Evolutionary conservation across 2,797 vertebrate species (phyloP).

Genomic region (Malacoctenus gilli): DNA sequence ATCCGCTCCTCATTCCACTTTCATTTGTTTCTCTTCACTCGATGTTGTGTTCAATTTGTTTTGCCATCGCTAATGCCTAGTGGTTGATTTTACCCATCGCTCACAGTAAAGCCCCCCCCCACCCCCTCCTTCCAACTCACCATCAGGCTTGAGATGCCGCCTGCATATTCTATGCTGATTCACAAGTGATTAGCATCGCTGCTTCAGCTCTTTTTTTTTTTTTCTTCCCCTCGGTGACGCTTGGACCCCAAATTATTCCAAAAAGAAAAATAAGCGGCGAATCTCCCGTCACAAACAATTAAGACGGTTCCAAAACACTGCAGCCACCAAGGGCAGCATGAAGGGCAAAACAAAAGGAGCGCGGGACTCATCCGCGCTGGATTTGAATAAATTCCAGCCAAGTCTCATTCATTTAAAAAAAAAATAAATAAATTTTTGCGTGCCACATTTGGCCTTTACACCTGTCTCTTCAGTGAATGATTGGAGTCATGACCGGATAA

Average conservation of each 20-base stretch:
- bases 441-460: conserved; percentile 23
- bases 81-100: conserved; percentile 9
- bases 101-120: conserved; percentile 5
- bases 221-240: conserved; percentile 2
- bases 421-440: conserved; percentile 29
- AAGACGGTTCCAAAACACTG: conserved; percentile 11
- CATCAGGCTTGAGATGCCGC: neutral
- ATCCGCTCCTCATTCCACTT: conserved; percentile 45
- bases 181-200: neutral
- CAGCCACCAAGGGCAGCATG: conserved; percentile 8
- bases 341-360: conserved; percentile 18
- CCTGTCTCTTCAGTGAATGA: conserved; percentile 9
- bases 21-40: conserved; percentile 43
- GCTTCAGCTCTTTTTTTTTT: too few species aligned
- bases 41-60: conserved; percentile 36
- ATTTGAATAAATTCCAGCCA: conserved; percentile 21
- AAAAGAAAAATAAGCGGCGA: conserved; percentile 7
- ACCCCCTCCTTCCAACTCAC: too few species aligned
- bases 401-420: conserved; percentile 36
- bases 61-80: conserved; percentile 29
- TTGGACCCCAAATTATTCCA: neutral
- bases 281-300: neutral
- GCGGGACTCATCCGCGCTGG: neutral
- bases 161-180: neutral
- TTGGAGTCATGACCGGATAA: neutral